Conservation (phyloP, 2,113 vertebrate genomes). For the Lathamus discolor region DNA sequence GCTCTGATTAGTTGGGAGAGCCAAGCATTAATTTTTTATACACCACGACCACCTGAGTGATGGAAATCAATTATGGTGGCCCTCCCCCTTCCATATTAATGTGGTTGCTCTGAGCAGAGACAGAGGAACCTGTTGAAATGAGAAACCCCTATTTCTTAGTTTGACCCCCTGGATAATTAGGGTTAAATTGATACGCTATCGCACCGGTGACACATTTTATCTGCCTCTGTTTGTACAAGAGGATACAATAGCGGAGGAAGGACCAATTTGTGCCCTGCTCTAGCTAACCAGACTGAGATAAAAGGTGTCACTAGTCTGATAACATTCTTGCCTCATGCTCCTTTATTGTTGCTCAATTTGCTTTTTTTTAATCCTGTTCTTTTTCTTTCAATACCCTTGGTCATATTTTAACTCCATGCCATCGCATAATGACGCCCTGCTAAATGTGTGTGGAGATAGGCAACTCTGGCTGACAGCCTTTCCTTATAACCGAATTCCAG, state of each 20-base stretch:
- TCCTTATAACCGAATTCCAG: slow-evolving; percentile 80
- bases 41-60: slow-evolving; percentile 71
- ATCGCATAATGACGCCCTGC: slow-evolving; percentile 80
- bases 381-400: slow-evolving; percentile 76
- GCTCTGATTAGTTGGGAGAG: slow-evolving; percentile 74
- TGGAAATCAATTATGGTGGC: slow-evolving; percentile 77
- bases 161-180: slow-evolving; percentile 84
- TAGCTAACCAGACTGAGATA: slow-evolving; percentile 76
- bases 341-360: slow-evolving; percentile 83
- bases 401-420: slow-evolving; percentile 84
- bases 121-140: slow-evolving; percentile 81
- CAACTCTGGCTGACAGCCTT: slow-evolving; percentile 82
- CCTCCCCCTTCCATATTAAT: slow-evolving; percentile 57
- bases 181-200: slow-evolving; percentile 84
- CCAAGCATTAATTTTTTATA: slow-evolving; percentile 81
- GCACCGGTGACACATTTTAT: slow-evolving; percentile 80
- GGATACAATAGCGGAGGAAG: slow-evolving; percentile 79
- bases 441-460: slow-evolving; percentile 81
- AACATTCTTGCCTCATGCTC: slow-evolving; percentile 72
- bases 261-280: slow-evolving; percentile 78
- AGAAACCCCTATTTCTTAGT: slow-evolving; percentile 79
- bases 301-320: slow-evolving; percentile 82
- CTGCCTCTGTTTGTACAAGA: slow-evolving; percentile 83
- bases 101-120: slow-evolving; percentile 63
- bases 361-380: slow-evolving; percentile 70